These are phyloP conservation scores for Chaunax sp. DNA, from an alignment of 2,797 vertebrate genomes.

Conservation along the genomic window DNA sequence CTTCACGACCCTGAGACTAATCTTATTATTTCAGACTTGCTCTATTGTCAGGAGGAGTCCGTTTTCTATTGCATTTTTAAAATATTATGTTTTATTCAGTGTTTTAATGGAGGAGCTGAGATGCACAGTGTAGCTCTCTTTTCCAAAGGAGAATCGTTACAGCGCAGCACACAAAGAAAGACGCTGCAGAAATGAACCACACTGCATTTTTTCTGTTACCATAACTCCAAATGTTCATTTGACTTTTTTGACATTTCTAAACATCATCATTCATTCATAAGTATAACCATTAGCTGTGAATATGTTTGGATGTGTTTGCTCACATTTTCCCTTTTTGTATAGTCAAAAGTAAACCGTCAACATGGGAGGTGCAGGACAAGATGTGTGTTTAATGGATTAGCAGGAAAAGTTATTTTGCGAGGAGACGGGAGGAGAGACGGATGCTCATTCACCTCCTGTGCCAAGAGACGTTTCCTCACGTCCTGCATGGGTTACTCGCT, in stretches of 20 bases:
- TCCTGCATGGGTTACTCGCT: conserved; percentile 59
- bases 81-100: conserved; percentile 2
- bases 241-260: conserved; percentile 24
- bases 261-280: conserved; percentile 37
- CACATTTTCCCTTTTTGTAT: not conserved
- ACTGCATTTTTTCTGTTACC: not conserved
- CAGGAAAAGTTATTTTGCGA: conserved; percentile 63
- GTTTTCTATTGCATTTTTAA: not conserved
- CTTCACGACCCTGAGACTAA: conserved; percentile 12
- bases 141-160: not conserved
- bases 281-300: conserved; percentile 25
- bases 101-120: not conserved
- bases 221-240: conserved; percentile 18
- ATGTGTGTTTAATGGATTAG: conserved; percentile 23
- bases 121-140: not conserved
- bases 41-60: conserved; percentile 3
- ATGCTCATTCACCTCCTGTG: conserved; percentile 61
- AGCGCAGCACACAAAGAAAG: not conserved
- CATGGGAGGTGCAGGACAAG: not conserved
- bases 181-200: too few relatives aligned
- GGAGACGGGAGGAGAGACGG: conserved; percentile 43
- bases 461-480: conserved; percentile 57
- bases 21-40: conserved; percentile 9
- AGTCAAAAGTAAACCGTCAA: not conserved
- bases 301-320: conserved; percentile 26